Base-by-base conservation (phyloP, 2,797 vertebrate genomes). In the Graptemys geographica region DNA sequence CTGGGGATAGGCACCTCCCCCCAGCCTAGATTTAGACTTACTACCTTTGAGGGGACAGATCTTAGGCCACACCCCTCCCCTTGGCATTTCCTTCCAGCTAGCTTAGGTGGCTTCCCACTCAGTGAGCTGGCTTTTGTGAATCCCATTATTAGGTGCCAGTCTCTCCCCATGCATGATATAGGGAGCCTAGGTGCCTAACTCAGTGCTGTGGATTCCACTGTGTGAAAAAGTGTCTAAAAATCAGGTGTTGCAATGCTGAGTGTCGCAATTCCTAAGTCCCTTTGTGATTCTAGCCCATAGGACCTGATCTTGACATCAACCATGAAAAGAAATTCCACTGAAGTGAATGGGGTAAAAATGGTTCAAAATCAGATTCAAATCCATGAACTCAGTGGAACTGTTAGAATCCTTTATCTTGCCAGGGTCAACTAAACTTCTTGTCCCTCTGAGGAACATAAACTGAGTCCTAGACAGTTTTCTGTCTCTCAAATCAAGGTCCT, bases 391-490 rank as follows among this genome's bases (percentile, higher is more conserved):
- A 13, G 56, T 25, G 33, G 65, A 56, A 3, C 55, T 51, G 47
- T 2, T 3, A 62, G 78, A 92, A 28, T 41, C 80, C 49, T 44
- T 87, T 56, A 72, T 69, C 11, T n/a, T 69, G 62, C 49, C 49
- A 91, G 76, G 44, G 28, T 90, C 44, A 81, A 12, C 27, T 72
- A 89, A 4, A 2, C 0, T 6, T 81, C 31, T 81, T 79, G 56
- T 51, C 85, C 87, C 86, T 65, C 47, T 1, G 1, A 79, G 53
- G 37, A 87, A 83, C 44, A 72, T 59, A 41, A 2, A 44, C 33
- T 72, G 83, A 89, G 41, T 53, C 81, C 33, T 79, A 33, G 51
- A 81, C 41, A 44, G 81, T 25, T 52, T 27, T 88, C 90, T 88
- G 37, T 86, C 72, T 74, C 83, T 18, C n/a, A 76, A 81, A 74